Base-by-base conservation (phyloP, 2,888 invertebrate species). In the Galerucella calmariensis region DNA sequence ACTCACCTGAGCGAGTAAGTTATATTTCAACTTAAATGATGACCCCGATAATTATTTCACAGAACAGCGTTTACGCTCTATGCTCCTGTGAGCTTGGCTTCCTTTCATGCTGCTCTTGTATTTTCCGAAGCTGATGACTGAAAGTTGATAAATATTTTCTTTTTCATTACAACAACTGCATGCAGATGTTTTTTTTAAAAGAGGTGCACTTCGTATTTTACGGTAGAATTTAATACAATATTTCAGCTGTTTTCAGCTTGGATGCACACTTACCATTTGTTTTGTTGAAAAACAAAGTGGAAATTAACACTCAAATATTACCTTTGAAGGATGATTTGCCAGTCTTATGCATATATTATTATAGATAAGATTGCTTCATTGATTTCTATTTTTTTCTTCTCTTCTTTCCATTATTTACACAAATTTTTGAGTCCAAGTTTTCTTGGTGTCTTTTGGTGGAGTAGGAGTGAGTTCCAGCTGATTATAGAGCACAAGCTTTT, bases 71-170 rank as follows among this genome's bases (percentile, higher is more conserved):
- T 16, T 10, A 56, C 10, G n/a, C 20, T 56, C 16, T 20, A 11
- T 9, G 56, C 56, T 16, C 56, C 20, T 56, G 56, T 48, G 14
- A 48, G 11, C 48, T 48, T 10, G 56, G 56, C 16, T 20, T 20
- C 20, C 20, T 56, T 16, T 20, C 56, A 51, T 14, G 51, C n/a
- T 51, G 14, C 51, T 51, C 20, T 10, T 2, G 56, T 16, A 56
- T 56, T 16, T 56, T 16, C 35, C 56, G 20, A 20, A 56, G 56
- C 20, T 16, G 56, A 20, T 56, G 56, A 56, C 56, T 56, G 16
- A 16, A 56, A 56, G 56, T 56, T 56, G 56, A 51, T 56, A 56
- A 56, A 56, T 56, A 56, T 56, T 56, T 56, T 56, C 56, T 56
- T 56, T 56, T 56, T 16, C 56, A 14, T 51, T 56, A 20, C 20